Evolutionary conservation across 2,113 vertebrate species (phyloP), one percentile per base, ranked within the genome.

Genomic region (Aythya baeri): DNA sequence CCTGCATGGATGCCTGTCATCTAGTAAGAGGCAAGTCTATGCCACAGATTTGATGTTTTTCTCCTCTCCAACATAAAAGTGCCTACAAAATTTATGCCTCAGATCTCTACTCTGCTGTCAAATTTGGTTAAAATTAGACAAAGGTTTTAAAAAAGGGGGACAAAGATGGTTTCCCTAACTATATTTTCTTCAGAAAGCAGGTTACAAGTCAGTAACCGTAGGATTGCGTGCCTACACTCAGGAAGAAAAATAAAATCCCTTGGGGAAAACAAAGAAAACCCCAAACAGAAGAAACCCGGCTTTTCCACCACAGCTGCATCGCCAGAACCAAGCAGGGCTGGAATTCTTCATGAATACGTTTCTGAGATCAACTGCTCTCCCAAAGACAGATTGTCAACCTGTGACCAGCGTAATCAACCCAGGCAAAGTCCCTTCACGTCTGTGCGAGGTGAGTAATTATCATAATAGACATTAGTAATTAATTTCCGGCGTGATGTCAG

Each of bases 401-500:
- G 38, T 90, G 96, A 95, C 46, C 65, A 8, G 68, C 0, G 29
- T 71, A 88, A 91, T 92, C 94, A 95, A 86, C 92, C 94, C 31
- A 88, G 54, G 92, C 93, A 1, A 36, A 97, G 95, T 95, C 94
- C 95, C 93, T 91, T 44, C 97, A 94, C 91, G 77, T 96, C 96
- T 41, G 65, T 3, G 2, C 16, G 38, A 11, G 78, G 95, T 61
- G 62, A 93, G 13, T 89, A 88, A 97, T 98, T 96, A 97, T 62
- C 97, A 55, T 86, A 78, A 96, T 61, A 97, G 97, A 94, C 94
- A 73, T 95, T 71, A 94, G 98, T 96, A 96, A 98, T 93, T 94
- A 92, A 93, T 96, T 97, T 97, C 95, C 96, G 91, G 95, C 29
- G 97, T 99, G 99, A 99, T 98, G 98, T 98, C 98, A 98, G 98